Base-by-base conservation (phyloP, 2,888 invertebrate species). In the Drosophila atroscutellata region DNA sequence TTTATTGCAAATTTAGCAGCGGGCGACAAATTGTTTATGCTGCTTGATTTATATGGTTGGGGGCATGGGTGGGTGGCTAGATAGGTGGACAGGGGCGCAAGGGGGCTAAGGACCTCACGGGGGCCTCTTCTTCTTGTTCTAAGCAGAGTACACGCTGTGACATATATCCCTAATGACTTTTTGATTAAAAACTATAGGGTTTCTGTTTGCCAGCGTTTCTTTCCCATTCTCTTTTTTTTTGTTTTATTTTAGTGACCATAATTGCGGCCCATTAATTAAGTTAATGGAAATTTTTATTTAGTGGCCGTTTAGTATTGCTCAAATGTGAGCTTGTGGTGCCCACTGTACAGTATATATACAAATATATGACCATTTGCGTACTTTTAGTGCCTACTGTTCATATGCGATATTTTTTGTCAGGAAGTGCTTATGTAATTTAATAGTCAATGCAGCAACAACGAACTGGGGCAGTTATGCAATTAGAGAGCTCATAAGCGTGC, bases 181-280 rank as follows among this genome's bases (percentile, higher is more conserved):
- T 89, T 90, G 88, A 89, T 87, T 86, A 89, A 86, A 86, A 86
- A 86, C 89, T 86, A 86, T 87, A 74, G 86, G 83, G 81, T 89
- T 89, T 81, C 77, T 64, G 74, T 73, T 81, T 66, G 68, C 52
- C 49, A 32, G 34, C 28, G 58, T 58, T 37, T 56, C 15, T 30
- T 15, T 70, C 45, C 45, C 45, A 26, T 15, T 45, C 45, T 2
- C 15, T 2, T 7, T 8, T 20, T 15, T 45, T 45, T 45, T 45
- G 11, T 39, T 39, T n/a, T 18, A 24, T 89, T 90, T 86, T 89
- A 86, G 87, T 90, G 77, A 67, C 77, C 89, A 77, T 90, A 76
- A 89, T 83, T 83, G 76, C 67, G 55, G 68, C 71, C 65, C 77
- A 90, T 89, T 86, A 86, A 86, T 86, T 86, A 90, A 86, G 72